Conservation (phyloP, 1,140 invertebrate species). For the Vollenhovia emeryi region DNA sequence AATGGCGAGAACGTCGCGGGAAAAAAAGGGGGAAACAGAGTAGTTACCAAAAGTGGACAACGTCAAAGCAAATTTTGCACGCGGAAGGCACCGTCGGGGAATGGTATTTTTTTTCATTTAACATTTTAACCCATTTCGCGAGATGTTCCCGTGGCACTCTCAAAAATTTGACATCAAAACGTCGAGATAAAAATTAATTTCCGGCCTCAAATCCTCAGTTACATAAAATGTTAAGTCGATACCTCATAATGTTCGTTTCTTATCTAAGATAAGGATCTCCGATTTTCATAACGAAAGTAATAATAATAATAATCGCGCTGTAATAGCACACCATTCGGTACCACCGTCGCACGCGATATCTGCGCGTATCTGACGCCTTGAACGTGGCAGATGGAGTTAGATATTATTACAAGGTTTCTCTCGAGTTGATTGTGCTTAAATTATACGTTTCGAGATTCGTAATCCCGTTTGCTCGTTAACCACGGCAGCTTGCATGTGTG, state of each 20-base stretch:
- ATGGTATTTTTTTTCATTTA: neutral
- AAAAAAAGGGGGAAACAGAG: neutral
- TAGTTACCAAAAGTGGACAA: neutral
- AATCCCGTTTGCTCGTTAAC: conserved; percentile 40
- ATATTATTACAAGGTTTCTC: conserved; percentile 37
- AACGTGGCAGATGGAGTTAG: conserved; percentile 9
- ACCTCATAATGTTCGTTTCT: neutral
- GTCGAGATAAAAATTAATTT: conserved; percentile 2
- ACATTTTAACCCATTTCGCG: neutral
- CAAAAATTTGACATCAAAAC: neutral
- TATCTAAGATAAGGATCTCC: conserved; percentile 1
- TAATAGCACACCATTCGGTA: neutral
- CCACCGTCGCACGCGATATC: neutral
- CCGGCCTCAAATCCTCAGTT: neutral
- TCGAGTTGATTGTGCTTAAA: conserved; percentile 50
- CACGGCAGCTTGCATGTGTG: neutral
- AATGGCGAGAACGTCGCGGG: neutral
- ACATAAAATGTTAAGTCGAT: neutral
- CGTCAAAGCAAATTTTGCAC: neutral
- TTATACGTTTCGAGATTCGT: conserved; percentile 37
- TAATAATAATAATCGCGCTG: neutral
- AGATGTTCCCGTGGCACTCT: neutral
- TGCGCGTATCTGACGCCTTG: conserved; percentile 1
- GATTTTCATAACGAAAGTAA: conserved; percentile 27
- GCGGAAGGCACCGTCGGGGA: no score